phyloP scores from a whole-genome alignment of 2,888 invertebrate species.

The Eremobia ochroleuca region DNA sequence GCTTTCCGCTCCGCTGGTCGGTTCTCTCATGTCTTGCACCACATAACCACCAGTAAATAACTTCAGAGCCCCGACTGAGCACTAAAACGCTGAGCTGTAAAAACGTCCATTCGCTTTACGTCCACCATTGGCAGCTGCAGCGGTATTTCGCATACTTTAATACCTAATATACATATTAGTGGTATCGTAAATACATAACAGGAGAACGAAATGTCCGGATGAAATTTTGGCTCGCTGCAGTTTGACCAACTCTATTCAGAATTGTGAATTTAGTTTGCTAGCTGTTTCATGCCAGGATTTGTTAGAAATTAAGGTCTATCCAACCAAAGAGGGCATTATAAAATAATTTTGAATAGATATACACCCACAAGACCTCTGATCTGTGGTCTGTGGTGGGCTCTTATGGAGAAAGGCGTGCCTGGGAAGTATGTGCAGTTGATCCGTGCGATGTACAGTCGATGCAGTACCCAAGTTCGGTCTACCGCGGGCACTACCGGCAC shows the following conservation, averaged over 20 bases:
- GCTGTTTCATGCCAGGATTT: not conserved
- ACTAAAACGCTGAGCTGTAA: slow-evolving; percentile 80
- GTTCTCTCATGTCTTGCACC: slow-evolving; percentile 36
- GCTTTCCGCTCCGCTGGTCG: slow-evolving; percentile 9
- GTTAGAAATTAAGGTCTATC: slow-evolving; percentile 4
- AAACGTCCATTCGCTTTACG: slow-evolving; percentile 78
- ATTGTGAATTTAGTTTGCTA: slow-evolving; percentile 17
- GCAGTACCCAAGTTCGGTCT: too few relatives aligned
- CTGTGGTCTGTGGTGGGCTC: too few relatives aligned
- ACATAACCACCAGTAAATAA: slow-evolving; percentile 76
- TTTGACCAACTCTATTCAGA: slow-evolving; percentile 34
- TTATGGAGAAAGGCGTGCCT: too few relatives aligned
- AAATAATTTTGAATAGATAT: not conserved
- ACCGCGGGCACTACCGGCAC: too few relatives aligned
- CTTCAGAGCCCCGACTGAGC: slow-evolving; percentile 77
- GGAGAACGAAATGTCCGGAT: slow-evolving; percentile 42
- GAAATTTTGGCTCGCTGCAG: slow-evolving; percentile 52
- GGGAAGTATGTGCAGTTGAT: too few relatives aligned
- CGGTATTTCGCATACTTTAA: slow-evolving; percentile 70
- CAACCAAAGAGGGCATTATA: not conserved
- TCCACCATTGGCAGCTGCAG: slow-evolving; percentile 78
- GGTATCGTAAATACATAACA: slow-evolving; percentile 67
- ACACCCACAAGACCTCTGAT: too few relatives aligned
- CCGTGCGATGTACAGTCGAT: too few relatives aligned
- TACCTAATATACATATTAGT: slow-evolving; percentile 69